phyloP scores from a whole-genome alignment of 2,888 invertebrate species.

The Cataglyphis rosenhaueri region DNA sequence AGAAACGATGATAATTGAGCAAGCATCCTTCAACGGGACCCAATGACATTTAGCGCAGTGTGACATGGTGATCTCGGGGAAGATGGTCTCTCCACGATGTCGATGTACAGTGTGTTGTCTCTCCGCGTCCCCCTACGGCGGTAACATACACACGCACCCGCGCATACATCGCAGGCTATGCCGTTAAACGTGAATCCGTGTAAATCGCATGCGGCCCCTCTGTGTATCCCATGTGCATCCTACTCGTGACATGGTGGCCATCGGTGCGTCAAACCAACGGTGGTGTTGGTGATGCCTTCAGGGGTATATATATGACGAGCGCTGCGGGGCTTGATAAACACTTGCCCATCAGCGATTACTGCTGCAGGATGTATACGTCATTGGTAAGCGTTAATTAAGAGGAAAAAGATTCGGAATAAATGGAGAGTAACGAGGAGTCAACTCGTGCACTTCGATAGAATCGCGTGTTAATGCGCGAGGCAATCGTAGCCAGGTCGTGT shows the following conservation, averaged over 20 bases:
- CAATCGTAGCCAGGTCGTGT: constrained; percentile 25
- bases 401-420: constrained; percentile 11
- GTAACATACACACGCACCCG: constrained; percentile 18
- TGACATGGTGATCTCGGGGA: constrained; percentile 76
- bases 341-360: constrained; percentile 81
- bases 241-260: constrained; percentile 69
- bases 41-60: constrained; percentile 83
- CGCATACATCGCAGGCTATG: constrained; percentile 19
- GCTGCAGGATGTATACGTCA: constrained; percentile 81
- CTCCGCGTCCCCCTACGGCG: constrained; percentile 37
- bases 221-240: constrained; percentile 70
- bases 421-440: not conserved
- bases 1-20: constrained; percentile 75
- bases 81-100: constrained; percentile 68
- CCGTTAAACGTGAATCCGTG: constrained; percentile 72
- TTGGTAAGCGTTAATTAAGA: constrained; percentile 77
- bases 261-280: constrained; percentile 66
- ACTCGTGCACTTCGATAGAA: not conserved
- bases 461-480: not conserved
- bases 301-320: constrained; percentile 82
- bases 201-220: constrained; percentile 58
- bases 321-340: constrained; percentile 80
- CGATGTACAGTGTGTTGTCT: constrained; percentile 69
- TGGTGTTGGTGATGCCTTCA: constrained; percentile 78
- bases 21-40: constrained; percentile 79